Conservation (phyloP, 2,113 vertebrate genomes). For the Hepsetus odoe region DNA sequence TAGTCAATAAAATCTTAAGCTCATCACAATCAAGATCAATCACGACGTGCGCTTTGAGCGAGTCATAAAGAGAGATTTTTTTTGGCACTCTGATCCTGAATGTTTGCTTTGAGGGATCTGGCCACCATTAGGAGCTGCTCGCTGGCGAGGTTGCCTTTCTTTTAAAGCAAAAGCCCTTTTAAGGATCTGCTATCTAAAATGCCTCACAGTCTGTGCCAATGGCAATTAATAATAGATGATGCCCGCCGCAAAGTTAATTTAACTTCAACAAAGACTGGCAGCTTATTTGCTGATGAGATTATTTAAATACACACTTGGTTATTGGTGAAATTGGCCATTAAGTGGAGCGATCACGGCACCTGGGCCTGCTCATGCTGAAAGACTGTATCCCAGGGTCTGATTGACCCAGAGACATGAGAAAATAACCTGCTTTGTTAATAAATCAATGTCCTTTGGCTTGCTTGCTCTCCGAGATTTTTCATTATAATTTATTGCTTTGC, state of each 20-base stretch:
- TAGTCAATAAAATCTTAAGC: conserved; percentile 22
- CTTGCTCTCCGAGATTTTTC: not conserved
- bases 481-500: conserved; percentile 1
- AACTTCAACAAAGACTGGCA: conserved; percentile 29
- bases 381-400: conserved; percentile 19
- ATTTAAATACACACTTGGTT: conserved; percentile 29
- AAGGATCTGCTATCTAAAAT: conserved; percentile 9
- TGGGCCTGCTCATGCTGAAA: not conserved
- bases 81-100: conserved; percentile 29
- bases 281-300: conserved; percentile 39
- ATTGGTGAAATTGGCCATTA: conserved; percentile 49
- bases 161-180: conserved; percentile 29
- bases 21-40: conserved; percentile 33
- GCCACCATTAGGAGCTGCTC: not conserved
- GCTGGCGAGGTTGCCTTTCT: not conserved
- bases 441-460: conserved; percentile 10
- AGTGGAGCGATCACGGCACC: conserved; percentile 16
- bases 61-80: not conserved
- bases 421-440: conserved; percentile 32
- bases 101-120: conserved; percentile 16
- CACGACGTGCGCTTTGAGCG: not conserved
- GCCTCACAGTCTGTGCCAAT: not conserved
- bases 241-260: conserved; percentile 32
- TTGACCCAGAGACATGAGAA: conserved; percentile 8
- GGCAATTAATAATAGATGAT: conserved; percentile 43